phyloP scores from a whole-genome alignment of 30 jellyfish, hydroid and myxozoan genomes.

The Turritopsis dohrnii region DNA sequence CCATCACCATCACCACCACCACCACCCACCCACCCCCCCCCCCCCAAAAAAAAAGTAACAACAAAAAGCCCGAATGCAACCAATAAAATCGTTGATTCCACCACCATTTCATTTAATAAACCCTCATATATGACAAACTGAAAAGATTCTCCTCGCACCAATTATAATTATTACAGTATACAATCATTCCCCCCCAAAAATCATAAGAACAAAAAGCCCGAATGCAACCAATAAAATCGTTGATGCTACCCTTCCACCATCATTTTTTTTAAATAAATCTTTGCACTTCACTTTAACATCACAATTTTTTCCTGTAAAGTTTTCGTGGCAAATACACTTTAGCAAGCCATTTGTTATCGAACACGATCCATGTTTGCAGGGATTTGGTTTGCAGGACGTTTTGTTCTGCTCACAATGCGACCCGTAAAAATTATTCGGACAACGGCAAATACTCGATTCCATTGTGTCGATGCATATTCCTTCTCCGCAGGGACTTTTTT shows the following conservation, averaged over 20 bases:
- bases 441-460: background rate
- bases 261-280: too few relatives aligned
- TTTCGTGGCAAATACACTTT: background rate
- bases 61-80: background rate
- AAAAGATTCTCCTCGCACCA: too few relatives aligned
- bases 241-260: background rate
- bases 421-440: background rate
- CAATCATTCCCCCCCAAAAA: too few relatives aligned
- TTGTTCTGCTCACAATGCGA: background rate
- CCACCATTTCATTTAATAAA: too few relatives aligned
- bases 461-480: background rate
- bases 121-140: too few relatives aligned
- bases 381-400: background rate
- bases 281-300: background rate
- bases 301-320: background rate
- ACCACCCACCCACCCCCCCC: too few relatives aligned
- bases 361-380: background rate
- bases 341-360: background rate
- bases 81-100: background rate
- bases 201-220: background rate
- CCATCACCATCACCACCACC: too few relatives aligned
- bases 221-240: background rate
- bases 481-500: background rate
- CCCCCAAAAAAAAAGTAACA: too few relatives aligned
- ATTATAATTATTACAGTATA: too few relatives aligned